phyloP scores from a whole-genome alignment of 2,888 invertebrate genomes.

The Caenorhabditis wallacei region DNA sequence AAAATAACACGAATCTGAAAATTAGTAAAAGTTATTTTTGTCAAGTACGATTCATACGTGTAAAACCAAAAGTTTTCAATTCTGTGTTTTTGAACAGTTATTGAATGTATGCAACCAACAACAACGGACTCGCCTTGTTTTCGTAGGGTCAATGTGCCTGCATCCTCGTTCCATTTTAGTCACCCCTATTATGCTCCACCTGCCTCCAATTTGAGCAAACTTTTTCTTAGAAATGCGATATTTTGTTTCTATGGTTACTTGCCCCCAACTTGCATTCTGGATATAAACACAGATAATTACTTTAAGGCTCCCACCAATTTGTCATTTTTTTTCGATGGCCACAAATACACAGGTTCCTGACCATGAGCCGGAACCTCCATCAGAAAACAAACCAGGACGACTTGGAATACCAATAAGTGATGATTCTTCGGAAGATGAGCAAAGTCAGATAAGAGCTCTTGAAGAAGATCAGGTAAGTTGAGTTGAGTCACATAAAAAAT shows the following conservation, averaged over 20 bases:
- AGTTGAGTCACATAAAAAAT: not conserved
- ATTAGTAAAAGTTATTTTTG: too few relatives aligned
- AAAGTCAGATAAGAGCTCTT: constrained; percentile 49
- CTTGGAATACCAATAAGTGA: constrained; percentile 58
- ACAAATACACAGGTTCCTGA: not conserved
- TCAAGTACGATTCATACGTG: too few relatives aligned
- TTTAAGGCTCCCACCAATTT: not conserved
- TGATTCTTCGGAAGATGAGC: constrained; percentile 62
- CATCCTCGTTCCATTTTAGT: not conserved
- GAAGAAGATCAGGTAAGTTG: constrained; percentile 63
- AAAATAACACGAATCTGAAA: too few relatives aligned
- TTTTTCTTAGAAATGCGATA: not conserved
- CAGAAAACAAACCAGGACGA: not conserved
- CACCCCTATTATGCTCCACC: constrained; percentile 22
- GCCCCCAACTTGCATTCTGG: constrained; percentile 4
- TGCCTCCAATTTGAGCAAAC: constrained; percentile 3
- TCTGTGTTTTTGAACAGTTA: too few relatives aligned
- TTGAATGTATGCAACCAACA: not conserved
- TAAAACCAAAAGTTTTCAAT: too few relatives aligned
- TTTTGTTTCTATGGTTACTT: constrained; percentile 31
- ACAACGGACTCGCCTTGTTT: not conserved
- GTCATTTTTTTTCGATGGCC: not conserved
- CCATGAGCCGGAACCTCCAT: not conserved
- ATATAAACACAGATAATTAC: not conserved
- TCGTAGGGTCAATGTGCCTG: not conserved